phyloP scores from a whole-genome alignment of 1,140 invertebrate genomes.

The Pteromalus puparum region DNA sequence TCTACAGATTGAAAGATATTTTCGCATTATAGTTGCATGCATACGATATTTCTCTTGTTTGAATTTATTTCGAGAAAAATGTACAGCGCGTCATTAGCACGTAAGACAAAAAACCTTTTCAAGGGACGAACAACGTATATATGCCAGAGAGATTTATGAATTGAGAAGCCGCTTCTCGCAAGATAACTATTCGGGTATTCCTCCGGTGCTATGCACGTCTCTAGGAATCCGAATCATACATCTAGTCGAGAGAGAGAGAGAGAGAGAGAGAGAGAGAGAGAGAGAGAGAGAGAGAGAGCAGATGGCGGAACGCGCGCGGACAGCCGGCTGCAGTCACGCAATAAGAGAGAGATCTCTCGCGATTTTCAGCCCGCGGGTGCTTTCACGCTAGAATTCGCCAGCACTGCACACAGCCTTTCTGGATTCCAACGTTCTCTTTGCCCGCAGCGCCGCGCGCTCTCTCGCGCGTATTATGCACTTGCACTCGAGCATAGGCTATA shows the following conservation, averaged over 20 bases:
- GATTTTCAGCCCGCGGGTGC: neutral
- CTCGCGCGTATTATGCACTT: neutral
- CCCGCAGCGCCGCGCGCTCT: neutral
- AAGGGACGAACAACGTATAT: neutral
- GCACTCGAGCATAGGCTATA: neutral
- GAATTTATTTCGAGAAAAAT: neutral
- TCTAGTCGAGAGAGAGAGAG: neutral
- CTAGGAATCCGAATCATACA: neutral
- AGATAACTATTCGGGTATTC: neutral
- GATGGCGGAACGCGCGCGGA: neutral
- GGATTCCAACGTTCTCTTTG: slow-evolving; percentile 5
- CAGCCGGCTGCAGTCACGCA: neutral
- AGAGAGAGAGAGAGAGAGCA: neutral
- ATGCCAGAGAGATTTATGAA: neutral
- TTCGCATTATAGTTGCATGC: too few species aligned
- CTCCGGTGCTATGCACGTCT: neutral
- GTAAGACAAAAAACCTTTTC: neutral
- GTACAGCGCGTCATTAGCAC: neutral
- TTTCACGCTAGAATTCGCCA: neutral
- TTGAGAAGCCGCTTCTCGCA: neutral
- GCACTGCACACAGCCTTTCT: neutral
- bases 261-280: neutral
- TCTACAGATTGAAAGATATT: neutral
- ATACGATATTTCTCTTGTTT: too few species aligned
- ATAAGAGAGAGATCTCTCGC: slow-evolving; percentile 1